Base-by-base conservation (phyloP, 92 coral and sea anemone genomes). In the Diadumene lineata region DNA sequence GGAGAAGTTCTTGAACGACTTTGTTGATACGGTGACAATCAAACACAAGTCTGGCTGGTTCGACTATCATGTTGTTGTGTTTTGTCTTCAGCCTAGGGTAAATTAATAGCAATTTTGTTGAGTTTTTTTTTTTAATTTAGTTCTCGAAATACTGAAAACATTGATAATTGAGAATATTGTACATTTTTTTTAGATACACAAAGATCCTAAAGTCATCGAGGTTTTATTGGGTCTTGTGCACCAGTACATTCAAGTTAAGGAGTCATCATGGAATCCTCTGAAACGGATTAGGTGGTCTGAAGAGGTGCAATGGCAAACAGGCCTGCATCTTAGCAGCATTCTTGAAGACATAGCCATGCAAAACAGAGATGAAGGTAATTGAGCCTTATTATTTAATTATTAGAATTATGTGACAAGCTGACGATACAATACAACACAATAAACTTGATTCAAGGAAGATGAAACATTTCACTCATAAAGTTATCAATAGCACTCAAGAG, bases 271-370 rank as follows among this genome's bases (percentile, higher is more conserved):
- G 31, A 28, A 62, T 30, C 64, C 64, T 1, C 1, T 58, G 31
- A 7, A 2, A 7, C 3, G 64, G 30, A 23, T 58, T 0, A 70
- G 50, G 38, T 72, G 77, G 77, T 8, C 66, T 31, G 63, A 44
- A 1, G 48, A 38, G 13, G 51, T 43, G 17, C 31, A 56, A 30
- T 72, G 77, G 77, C 77, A 72, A 72, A 72, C 77, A 11, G 77
- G 77, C 2, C 48, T 72, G 9, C 31, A 51, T 10, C 24, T 72
- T 34, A 55, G 77, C 6, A 18, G 53, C 33, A 53, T 72, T 27
- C 65, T 72, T 50, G 77, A 72, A 27, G 46, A 25, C 34, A 29
- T 72, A 1, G 77, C 53, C 32, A 72, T 48, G 27, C 17, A 56
- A 9, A 72, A 72, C 24, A 43, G 34, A 33, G 66, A 72, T 31